Percentiles rank a stretch among this genome's conserved stretches.
Evolutionary conservation across 1,140 invertebrate species (phyloP).

Genomic region (Hypothenemus hampei): DNA sequence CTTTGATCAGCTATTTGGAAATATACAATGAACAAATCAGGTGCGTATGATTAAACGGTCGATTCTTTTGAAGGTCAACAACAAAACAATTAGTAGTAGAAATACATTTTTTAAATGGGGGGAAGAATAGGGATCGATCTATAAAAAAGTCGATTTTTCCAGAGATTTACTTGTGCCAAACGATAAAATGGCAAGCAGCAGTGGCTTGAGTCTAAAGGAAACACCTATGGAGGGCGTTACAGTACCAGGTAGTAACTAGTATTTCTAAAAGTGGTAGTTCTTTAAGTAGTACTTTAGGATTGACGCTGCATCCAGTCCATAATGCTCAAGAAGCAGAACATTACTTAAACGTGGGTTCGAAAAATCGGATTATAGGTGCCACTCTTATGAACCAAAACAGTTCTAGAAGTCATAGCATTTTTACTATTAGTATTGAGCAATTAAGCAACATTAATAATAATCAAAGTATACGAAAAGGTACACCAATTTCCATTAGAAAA

Average conservation of each 20-base stretch:
- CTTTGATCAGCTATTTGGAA: slow-evolving; percentile 88
- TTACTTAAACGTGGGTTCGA: slow-evolving; percentile 68
- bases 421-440: slow-evolving; percentile 83
- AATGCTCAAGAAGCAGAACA: slow-evolving; percentile 69
- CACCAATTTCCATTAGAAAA: slow-evolving; percentile 36
- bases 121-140: too few species aligned
- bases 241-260: slow-evolving; percentile 55
- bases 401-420: slow-evolving; percentile 86
- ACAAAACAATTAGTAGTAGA: too few species aligned
- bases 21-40: slow-evolving; percentile 89
- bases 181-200: slow-evolving; percentile 37
- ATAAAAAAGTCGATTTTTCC: too few species aligned
- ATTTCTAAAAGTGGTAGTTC: background rate
- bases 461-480: slow-evolving; percentile 47
- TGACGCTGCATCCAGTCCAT: slow-evolving; percentile 47
- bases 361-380: slow-evolving; percentile 75
- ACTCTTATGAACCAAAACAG: slow-evolving; percentile 95
- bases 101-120: too few species aligned
- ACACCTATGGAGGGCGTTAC: slow-evolving; percentile 76
- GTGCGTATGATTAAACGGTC: slow-evolving; percentile 42
- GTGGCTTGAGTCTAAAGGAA: slow-evolving; percentile 70
- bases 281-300: slow-evolving; percentile 29
- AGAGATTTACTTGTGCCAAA: slow-evolving; percentile 41
- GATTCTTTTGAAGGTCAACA: background rate
- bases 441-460: slow-evolving; percentile 55